phyloP scores from a whole-genome alignment of 2,113 vertebrate species.

The Nipponia nippon region DNA sequence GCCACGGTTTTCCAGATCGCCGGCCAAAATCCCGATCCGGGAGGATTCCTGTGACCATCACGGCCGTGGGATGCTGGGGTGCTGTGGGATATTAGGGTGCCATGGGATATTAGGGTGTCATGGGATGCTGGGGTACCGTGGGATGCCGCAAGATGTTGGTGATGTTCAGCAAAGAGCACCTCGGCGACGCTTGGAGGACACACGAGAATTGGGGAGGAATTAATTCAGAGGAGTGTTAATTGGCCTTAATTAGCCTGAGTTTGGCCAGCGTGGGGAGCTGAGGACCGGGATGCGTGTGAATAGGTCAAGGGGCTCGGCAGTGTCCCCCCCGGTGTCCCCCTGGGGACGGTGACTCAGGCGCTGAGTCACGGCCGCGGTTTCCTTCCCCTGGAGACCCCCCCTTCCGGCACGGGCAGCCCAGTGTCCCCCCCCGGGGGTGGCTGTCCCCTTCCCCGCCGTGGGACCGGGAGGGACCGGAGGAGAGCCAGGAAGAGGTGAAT shows the following conservation, averaged over 20 bases:
- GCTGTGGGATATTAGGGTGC: not conserved
- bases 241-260: not conserved
- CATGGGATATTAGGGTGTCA: fast-evolving
- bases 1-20: not conserved
- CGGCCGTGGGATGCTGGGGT: fast-evolving
- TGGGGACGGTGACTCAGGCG: not conserved
- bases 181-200: fast-evolving
- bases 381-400: not conserved
- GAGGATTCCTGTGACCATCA: fast-evolving
- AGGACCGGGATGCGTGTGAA: not conserved
- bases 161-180: fast-evolving
- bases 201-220: not conserved
- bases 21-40: not conserved
- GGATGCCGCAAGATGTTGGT: fast-evolving
- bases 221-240: not conserved
- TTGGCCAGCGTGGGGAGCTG: fast-evolving
- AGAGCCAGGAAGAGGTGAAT: slow-evolving; percentile 12
- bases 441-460: not conserved
- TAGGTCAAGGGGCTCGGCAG: not conserved
- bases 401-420: not conserved
- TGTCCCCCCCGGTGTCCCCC: not conserved
- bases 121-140: fast-evolving
- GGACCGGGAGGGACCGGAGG: not conserved
- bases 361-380: not conserved
- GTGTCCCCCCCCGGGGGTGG: not conserved